These are phyloP conservation scores for Odontomachus brunneus DNA, from an alignment of 1,140 invertebrate species.

Conservation along the genomic window DNA sequence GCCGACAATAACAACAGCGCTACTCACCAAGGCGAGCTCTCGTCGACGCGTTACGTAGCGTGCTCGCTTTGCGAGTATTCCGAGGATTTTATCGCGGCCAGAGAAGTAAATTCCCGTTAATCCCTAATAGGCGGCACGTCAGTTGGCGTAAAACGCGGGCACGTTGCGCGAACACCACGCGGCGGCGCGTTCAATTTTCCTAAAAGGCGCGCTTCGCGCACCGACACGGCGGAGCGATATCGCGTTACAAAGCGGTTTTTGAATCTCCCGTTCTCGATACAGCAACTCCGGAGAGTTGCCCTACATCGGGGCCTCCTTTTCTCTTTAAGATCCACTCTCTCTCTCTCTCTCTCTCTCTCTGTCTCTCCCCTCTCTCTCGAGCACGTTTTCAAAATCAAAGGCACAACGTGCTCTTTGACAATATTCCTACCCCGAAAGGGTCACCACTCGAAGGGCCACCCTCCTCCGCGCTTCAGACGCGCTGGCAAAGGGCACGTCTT, in stretches of 20 bases:
- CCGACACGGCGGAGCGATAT: constrained; percentile 36
- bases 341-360: constrained; percentile 38
- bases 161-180: background rate
- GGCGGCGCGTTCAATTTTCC: constrained; percentile 39
- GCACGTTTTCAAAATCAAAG: constrained; percentile 48
- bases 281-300: too few relatives aligned
- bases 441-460: constrained; percentile 27
- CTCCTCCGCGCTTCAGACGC: background rate
- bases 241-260: constrained; percentile 60
- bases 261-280: background rate
- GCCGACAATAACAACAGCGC: too few relatives aligned
- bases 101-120: constrained; percentile 33
- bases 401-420: constrained; percentile 32
- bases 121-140: constrained; percentile 37
- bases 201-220: constrained; percentile 18
- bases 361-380: constrained; percentile 1
- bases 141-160: constrained; percentile 33
- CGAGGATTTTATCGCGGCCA: background rate
- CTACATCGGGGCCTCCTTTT: too few relatives aligned
- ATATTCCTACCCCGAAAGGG: constrained; percentile 26
- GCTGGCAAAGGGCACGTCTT: constrained; percentile 41
- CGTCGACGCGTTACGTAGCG: too few relatives aligned
- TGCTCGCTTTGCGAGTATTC: background rate
- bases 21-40: too few relatives aligned
- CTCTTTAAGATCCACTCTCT: too few relatives aligned